phyloP scores from a whole-genome alignment of 1,140 invertebrate species.

The Metopolophium dirhodum region DNA sequence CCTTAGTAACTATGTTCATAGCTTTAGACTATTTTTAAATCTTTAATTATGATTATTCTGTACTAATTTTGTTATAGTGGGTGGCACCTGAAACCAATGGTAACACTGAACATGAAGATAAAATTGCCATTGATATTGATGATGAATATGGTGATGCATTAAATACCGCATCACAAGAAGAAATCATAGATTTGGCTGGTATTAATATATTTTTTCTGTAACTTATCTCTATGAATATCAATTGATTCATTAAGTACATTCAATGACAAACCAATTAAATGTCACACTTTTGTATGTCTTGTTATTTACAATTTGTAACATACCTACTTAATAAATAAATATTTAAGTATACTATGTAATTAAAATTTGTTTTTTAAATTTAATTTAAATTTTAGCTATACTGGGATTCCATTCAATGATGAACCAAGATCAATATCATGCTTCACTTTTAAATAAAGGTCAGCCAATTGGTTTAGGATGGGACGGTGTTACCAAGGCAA shows the following conservation, averaged over 20 bases:
- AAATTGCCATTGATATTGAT: constrained; percentile 90
- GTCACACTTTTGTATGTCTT: neutral
- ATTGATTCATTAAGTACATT: neutral
- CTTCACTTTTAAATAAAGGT: constrained; percentile 89
- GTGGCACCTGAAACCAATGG: constrained; percentile 82
- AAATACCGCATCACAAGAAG: constrained; percentile 89
- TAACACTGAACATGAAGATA: constrained; percentile 83
- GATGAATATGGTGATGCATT: constrained; percentile 97
- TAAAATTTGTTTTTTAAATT: neutral
- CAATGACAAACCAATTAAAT: neutral
- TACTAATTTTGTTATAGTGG: constrained; percentile 72
- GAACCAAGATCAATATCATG: constrained; percentile 99
- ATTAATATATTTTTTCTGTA: constrained; percentile 60
- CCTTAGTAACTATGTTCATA: neutral
- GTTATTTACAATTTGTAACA: neutral
- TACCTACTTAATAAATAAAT: neutral
- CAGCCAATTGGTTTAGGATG: constrained; percentile 85
- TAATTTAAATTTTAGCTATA: constrained; percentile 74
- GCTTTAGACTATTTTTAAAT: neutral
- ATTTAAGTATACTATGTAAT: neutral
- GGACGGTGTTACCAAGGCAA: constrained; percentile 94
- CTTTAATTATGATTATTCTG: constrained; percentile 11
- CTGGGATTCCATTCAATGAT: constrained; percentile 99
- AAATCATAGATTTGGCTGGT: constrained; percentile 99
- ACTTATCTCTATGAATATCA: constrained; percentile 31